Base-by-base conservation (phyloP, 2,888 invertebrate species). In the Liopterus haemorrhoidalis region DNA sequence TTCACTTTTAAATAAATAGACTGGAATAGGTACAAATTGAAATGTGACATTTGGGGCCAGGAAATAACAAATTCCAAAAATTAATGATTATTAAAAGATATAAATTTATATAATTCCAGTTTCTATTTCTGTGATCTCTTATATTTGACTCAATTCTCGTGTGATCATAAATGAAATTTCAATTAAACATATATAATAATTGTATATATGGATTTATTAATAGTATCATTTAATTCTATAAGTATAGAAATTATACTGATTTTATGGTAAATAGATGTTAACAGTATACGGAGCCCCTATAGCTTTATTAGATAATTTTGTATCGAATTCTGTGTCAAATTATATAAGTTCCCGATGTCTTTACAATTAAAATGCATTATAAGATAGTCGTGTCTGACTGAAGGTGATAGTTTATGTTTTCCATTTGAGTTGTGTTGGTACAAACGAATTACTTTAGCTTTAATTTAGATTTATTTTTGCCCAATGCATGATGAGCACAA, bases 111-210 rank as follows among this genome's bases (percentile, higher is more conserved):
- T 18, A 39, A 45, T 63, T 66, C 65, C 66, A 65, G 65, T 65
- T 32, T 66, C 64, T 64, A 57, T 65, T 66, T 65, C 68, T 68
- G 68, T 68, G 68, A 68, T 68, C 68, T 68, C 68, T 64, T 51
- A 59, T 53, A 59, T 59, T 52, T 50, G 52, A 54, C 49, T 50
- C 51, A 54, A 56, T 49, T 45, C n/a, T n/a, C 39, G 45, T 45
- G 45, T 45, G 45, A 45, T 45, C 32, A 45, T 38, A 39, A 44
- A 25, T 37, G 37, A 30, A 45, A 39, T 45, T 44, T 44, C 37
- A 38, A 44, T 58, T 57, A 59, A 63, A 57, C 62, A 65, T 66
- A 61, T 64, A 63, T 65, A 65, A 66, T 64, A 62, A 62, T n/a
- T 66, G 63, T 67, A 49, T 44, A 63, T 64, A 65, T 66, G 65